Base-by-base conservation (phyloP, 2,888 invertebrate species). In the Tromatobia lineatoria region DNA sequence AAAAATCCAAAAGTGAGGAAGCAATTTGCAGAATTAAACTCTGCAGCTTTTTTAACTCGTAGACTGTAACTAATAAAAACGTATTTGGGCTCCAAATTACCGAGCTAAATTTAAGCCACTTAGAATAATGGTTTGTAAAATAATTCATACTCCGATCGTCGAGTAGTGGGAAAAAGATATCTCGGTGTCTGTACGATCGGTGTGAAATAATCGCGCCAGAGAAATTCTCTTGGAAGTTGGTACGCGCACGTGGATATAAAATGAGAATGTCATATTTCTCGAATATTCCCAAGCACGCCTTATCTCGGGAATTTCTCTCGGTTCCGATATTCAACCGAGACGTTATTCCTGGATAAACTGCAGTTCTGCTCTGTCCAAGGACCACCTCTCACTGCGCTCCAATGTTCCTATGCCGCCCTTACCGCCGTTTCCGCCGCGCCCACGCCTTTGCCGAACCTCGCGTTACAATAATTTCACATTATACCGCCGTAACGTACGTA, bases 251-350 rank as follows among this genome's bases (percentile, higher is more conserved):
- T 42, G 70, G 71, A 69, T 82, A 79, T 79, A 79, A 79, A 79
- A 79, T 79, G 70, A 79, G 70, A 79, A 69, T 67, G 74, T 85
- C 79, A 82, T 85, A 82, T 85, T 79, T 85, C 82, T 79, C 84
- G 75, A 75, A 82, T 85, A 85, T 85, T 85, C 82, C 73, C 73
- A 38, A 45, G 54, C 75, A 42, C 34, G 20, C 67, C 81, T 85
- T 85, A 85, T 82, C 82, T 82, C 57, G 47, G 45, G 75, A 85
- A 85, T 79, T 85, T 85, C 82, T 82, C 82, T 79, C 84, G 57
- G 78, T 82, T 82, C 67, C 74, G 79, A 73, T 82, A 85, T 82
- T 75, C 75, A 57, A 25, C 64, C 77, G 84, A 85, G 84, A 82
- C 82, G 75, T 78, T 82, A 82, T 85, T 75, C 74, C 59, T 38